A percentile compares a stretch with the other conserved stretches of the same genome.
These are phyloP conservation scores for Phocides pigmalion DNA, from an alignment of 1,140 invertebrate species.

Conservation along the genomic window DNA sequence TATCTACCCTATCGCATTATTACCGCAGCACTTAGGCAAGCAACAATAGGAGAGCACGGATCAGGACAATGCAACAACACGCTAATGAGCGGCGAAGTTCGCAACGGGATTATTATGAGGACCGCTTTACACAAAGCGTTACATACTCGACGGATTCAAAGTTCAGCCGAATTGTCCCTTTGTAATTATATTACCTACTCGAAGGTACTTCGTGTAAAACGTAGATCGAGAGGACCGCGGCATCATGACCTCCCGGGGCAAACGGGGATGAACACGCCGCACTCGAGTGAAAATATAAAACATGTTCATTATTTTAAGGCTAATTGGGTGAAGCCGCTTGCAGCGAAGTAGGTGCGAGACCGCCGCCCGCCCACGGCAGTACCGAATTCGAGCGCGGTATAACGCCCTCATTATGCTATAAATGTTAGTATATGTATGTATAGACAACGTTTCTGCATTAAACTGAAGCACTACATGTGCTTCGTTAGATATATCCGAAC, in stretches of 20 bases:
- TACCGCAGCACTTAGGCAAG: constrained; percentile 30
- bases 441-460: constrained; percentile 78
- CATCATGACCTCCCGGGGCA: constrained; percentile 76
- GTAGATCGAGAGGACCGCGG: constrained; percentile 51
- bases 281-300: constrained; percentile 81
- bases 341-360: constrained; percentile 71
- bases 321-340: constrained; percentile 82
- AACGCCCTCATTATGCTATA: constrained; percentile 65
- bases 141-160: constrained; percentile 45
- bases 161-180: constrained; percentile 57
- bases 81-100: constrained; percentile 47
- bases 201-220: constrained; percentile 57
- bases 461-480: constrained; percentile 58
- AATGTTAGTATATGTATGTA: constrained; percentile 52
- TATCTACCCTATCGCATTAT: constrained; percentile 20
- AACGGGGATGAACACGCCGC: constrained; percentile 73
- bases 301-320: constrained; percentile 84
- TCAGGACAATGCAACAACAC: constrained; percentile 46
- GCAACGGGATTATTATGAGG: constrained; percentile 48
- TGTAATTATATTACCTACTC: constrained; percentile 57
- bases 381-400: constrained; percentile 64
- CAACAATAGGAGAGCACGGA: constrained; percentile 46
- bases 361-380: constrained; percentile 72
- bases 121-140: constrained; percentile 59
- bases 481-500: constrained; percentile 33